phyloP scores from a whole-genome alignment of 2,888 invertebrate genomes.

The Noctua pronuba region DNA sequence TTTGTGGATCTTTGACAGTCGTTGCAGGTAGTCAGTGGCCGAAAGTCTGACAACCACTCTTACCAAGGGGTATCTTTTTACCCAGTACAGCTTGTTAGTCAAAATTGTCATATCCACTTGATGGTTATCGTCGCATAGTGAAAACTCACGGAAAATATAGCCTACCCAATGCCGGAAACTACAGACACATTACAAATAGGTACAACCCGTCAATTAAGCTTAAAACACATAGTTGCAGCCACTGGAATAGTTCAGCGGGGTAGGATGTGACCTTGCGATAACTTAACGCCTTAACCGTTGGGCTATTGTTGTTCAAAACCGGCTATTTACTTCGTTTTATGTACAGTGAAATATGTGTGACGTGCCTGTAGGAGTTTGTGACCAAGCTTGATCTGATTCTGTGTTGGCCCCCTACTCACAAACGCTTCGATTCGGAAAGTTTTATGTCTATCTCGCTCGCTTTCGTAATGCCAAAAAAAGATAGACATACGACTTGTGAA shows the following conservation, averaged over 20 bases:
- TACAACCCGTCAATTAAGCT: conserved; percentile 58
- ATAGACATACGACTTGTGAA: too few species aligned
- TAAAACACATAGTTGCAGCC: conserved; percentile 43
- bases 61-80: too few species aligned
- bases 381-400: not conserved
- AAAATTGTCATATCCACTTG: not conserved
- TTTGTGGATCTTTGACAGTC: too few species aligned
- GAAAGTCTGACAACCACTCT: too few species aligned
- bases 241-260: conserved; percentile 38
- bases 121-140: not conserved
- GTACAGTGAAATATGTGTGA: conserved; percentile 4
- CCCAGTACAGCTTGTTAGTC: not conserved
- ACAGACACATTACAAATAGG: conserved; percentile 43
- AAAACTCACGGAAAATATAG: not conserved
- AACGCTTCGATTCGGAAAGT: too few species aligned
- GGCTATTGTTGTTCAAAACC: conserved; percentile 53
- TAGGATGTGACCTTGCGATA: conserved; percentile 58
- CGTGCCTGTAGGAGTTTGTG: not conserved
- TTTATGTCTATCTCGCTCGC: too few species aligned
- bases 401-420: too few species aligned
- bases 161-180: conserved; percentile 31
- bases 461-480: too few species aligned
- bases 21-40: too few species aligned
- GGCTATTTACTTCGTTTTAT: conserved; percentile 49
- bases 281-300: conserved; percentile 51